A percentile compares a stretch with the other conserved stretches of the same genome.
These are phyloP conservation scores for Lamprologus callipterus DNA, from an alignment of 2,113 vertebrate genomes.

Conservation along the genomic window DNA sequence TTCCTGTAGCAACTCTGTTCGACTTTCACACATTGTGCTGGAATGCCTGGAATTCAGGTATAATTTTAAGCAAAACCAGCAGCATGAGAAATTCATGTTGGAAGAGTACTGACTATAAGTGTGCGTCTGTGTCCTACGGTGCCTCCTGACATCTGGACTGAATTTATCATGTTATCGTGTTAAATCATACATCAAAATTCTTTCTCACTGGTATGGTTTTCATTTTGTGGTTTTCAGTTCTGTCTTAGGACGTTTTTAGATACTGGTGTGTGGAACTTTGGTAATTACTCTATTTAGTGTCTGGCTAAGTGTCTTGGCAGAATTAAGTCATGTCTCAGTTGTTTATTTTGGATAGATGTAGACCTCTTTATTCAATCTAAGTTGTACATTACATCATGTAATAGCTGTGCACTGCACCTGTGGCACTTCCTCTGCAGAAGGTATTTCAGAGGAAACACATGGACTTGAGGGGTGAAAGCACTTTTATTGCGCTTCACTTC, in stretches of 20 bases:
- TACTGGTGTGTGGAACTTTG: neutral
- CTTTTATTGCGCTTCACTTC: neutral
- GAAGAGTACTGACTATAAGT: neutral
- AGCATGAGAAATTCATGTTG: neutral
- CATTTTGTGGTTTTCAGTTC: neutral
- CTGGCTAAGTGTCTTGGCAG: neutral
- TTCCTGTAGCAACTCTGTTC: slow-evolving; percentile 57
- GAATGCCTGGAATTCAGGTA: slow-evolving; percentile 67
- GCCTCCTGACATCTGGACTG: neutral
- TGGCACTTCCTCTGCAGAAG: neutral
- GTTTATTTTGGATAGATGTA: neutral
- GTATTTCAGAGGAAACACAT: slow-evolving; percentile 7
- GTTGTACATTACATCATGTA: neutral
- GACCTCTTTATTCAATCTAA: neutral
- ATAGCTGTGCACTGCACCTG: neutral
- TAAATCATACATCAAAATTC: neutral
- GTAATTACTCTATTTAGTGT: slow-evolving; percentile 30
- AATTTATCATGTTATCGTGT: neutral
- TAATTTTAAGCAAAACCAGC: slow-evolving; percentile 41
- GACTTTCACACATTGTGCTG: slow-evolving; percentile 61
- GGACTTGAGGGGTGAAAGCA: neutral
- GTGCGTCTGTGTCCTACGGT: neutral
- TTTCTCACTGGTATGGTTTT: neutral
- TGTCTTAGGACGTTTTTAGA: neutral
- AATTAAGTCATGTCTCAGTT: slow-evolving; percentile 16